Percentiles rank a stretch among this genome's conserved stretches.
Conservation (phyloP, 2,113 vertebrate species). For the Mellivora capensis region DNA sequence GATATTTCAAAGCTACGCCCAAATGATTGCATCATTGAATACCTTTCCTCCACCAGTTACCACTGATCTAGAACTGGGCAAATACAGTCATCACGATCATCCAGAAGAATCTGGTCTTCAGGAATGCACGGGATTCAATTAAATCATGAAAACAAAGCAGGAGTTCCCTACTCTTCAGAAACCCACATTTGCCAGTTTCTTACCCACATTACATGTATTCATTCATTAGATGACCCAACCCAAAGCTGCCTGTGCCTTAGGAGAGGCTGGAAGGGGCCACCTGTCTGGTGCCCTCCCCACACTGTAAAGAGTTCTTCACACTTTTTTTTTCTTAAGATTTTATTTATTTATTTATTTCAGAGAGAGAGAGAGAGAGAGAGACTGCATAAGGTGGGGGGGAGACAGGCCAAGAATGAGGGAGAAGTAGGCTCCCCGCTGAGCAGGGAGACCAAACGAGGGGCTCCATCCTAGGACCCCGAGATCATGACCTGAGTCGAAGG, state of each 20-base stretch:
- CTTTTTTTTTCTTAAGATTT: too few relatives aligned
- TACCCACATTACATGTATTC: not conserved
- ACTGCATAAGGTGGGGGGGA: too few relatives aligned
- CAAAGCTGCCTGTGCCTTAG: not conserved
- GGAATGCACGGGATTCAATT: not conserved
- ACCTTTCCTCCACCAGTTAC: not conserved
- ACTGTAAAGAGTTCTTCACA: not conserved
- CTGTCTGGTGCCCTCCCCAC: not conserved
- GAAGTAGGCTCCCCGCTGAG: too few relatives aligned
- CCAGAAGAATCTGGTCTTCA: not conserved
- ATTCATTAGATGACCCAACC: not conserved
- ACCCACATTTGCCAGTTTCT: not conserved
- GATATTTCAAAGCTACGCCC: not conserved
- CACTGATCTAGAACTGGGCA: not conserved
- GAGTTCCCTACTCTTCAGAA: not conserved
- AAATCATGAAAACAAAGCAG: not conserved
- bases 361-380: too few relatives aligned
- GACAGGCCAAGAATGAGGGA: too few relatives aligned
- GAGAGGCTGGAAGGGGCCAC: not conserved
- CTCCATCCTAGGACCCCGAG: too few relatives aligned
- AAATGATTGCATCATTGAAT: not conserved
- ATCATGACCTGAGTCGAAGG: too few relatives aligned
- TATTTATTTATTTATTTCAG: too few relatives aligned
- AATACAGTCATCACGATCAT: not conserved
- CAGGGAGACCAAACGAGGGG: too few relatives aligned